Percentiles rank a stretch among this genome's conserved stretches.
phyloP scores from a whole-genome alignment of 2,888 invertebrate genomes.

The Oxytorus armatus region DNA sequence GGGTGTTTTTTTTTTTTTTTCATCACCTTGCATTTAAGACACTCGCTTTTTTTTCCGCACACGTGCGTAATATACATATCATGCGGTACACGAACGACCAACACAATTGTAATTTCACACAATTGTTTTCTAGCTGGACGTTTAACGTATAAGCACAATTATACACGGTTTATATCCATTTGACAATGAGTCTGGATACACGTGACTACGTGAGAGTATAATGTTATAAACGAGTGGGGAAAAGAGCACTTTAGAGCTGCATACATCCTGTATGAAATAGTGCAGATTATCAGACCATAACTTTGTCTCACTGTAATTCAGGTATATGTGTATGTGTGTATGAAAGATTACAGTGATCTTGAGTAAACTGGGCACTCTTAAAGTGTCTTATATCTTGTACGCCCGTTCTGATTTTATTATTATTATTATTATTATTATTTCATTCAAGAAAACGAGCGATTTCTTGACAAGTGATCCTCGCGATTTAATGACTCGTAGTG shows the following conservation, averaged over 20 bases:
- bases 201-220: no score
- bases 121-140: conserved; percentile 25
- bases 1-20: conserved; percentile 16
- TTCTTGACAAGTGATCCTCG: no score
- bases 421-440: no score
- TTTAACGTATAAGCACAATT: conserved; percentile 15
- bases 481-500: no score
- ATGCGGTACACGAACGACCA: conserved; percentile 13
- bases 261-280: conserved; percentile 17
- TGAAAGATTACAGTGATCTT: conserved; percentile 25
- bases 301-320: conserved; percentile 47
- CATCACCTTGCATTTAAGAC: not conserved
- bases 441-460: no score
- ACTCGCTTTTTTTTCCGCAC: no score
- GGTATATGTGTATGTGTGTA: conserved; percentile 6
- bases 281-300: conserved; percentile 59
- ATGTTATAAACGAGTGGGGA: conserved; percentile 5
- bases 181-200: no score
- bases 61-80: not conserved
- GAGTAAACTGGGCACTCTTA: not conserved
- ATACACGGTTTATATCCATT: not conserved
- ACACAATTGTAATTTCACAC: conserved; percentile 46
- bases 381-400: not conserved
- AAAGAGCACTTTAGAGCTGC: not conserved
- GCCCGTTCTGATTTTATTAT: no score